A percentile compares a stretch with the other conserved stretches of the same genome.
Evolutionary conservation across 2,797 vertebrate genomes (phyloP).

Genomic region (Hippopotamyrus pictus): DNA sequence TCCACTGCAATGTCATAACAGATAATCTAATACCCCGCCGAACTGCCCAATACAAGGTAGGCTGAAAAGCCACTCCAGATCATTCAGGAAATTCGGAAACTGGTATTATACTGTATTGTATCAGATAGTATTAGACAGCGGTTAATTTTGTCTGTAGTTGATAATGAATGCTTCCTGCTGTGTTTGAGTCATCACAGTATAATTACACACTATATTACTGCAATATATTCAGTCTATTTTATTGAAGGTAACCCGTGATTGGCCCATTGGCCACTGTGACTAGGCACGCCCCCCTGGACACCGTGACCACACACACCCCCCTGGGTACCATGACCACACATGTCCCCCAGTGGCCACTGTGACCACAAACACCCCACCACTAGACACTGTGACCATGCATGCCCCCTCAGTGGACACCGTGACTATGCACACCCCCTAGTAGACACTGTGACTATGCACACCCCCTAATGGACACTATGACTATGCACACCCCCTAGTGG

Average conservation of each 20-base stretch:
- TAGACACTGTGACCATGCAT: no score
- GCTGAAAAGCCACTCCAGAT: neutral
- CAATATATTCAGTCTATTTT: neutral
- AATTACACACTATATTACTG: neutral
- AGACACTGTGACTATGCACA: neutral
- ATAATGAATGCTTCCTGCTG: neutral
- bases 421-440: no score
- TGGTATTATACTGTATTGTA: neutral
- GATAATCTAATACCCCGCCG: neutral
- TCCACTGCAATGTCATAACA: neutral
- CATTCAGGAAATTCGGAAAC: neutral
- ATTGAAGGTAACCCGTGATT: neutral
- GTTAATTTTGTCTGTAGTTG: neutral
- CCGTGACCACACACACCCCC: neutral
- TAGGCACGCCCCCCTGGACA: neutral
- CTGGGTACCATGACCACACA: neutral
- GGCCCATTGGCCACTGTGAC: neutral
- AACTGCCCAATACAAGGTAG: neutral
- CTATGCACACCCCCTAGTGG: neutral
- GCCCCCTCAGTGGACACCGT: neutral
- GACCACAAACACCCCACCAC: neutral
- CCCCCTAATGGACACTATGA: neutral
- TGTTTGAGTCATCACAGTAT: neutral
- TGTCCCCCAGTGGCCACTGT: neutral
- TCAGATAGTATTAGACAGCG: neutral